Base-by-base conservation (phyloP, 2,888 invertebrate species). In the Pasiphila rectangulata region DNA sequence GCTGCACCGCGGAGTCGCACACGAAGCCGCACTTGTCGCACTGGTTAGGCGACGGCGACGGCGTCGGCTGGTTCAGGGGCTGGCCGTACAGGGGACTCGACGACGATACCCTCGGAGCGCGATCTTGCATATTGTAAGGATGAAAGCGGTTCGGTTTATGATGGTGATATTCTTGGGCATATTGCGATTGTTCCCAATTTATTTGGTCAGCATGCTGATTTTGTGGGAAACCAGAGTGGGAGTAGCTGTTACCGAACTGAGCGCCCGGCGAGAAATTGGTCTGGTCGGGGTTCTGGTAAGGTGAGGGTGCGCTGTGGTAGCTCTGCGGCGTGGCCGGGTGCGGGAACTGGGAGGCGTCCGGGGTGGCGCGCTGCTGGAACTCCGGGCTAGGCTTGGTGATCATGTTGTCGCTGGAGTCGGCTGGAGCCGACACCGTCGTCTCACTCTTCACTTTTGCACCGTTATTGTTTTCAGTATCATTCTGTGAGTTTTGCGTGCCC, bases 11-110 rank as follows among this genome's bases (percentile, higher is more conserved):
- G 27, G 94, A 93, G 69, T 94, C 94, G 69, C 93, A 95, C 43
- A 95, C 92, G 53, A 92, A 93, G 47, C 95, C 95, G 70, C 96
- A 96, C 76, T 95, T 95, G 72, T 96, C 95, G 78, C 95, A 95
- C 75, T 95, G 94, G 69, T 93, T 91, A 1, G 92, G 92, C 50
- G 93, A 93, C 0, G 93, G 91, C 7, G 94, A 93, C 27, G 94
- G 94, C 21, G 93, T 92, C 7, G 93, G 92, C 64, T 92, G 92
- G 65, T 91, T 92, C 7, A 91, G 78, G 38, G 90, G 90, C 60
- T 89, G 89, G 15, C 91, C 90, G 56, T 91, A 91, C 35, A 90
- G 73, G 23, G 90, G 91, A 69, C 89, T 91, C 62, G 80, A 86
- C 4, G 86, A 89, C 20, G 87, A 88, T 12, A 89, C 90, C 63